These are phyloP conservation scores for Mimumesa dahlbomi DNA, from an alignment of 2,888 invertebrate species.

Conservation along the genomic window DNA sequence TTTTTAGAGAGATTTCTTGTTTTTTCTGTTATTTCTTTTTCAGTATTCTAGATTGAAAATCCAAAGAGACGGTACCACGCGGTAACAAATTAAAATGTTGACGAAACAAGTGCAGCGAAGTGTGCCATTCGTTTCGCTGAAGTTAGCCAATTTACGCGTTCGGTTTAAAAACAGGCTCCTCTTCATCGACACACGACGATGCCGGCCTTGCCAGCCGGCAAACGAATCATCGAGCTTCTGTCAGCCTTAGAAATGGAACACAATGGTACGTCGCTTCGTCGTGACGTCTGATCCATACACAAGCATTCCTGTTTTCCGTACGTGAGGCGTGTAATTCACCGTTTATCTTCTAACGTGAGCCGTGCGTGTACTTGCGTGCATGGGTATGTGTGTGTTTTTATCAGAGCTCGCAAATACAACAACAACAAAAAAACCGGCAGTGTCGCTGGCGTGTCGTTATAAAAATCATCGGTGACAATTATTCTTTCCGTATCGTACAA, in stretches of 20 bases:
- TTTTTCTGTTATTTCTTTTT: too few species aligned
- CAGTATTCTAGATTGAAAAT: too few species aligned
- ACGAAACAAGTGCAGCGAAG: not conserved
- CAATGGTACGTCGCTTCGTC: constrained; percentile 50
- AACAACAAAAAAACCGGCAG: too few species aligned
- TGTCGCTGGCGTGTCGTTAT: too few species aligned
- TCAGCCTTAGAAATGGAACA: constrained; percentile 55
- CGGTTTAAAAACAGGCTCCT: constrained; percentile 38
- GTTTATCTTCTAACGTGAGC: constrained; percentile 6
- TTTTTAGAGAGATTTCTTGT: too few species aligned
- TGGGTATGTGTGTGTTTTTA: too few species aligned
- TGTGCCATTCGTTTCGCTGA: constrained; percentile 4
- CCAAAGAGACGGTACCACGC: too few species aligned
- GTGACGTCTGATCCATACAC: constrained; percentile 38
- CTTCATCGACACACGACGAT: constrained; percentile 22
- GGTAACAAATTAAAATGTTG: not conserved
- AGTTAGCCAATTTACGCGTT: constrained; percentile 36
- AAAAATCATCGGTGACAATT: too few species aligned
- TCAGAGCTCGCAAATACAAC: too few species aligned
- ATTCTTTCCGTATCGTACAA: too few species aligned
- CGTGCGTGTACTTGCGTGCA: too few species aligned
- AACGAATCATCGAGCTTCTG: constrained; percentile 61
- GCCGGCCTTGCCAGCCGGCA: constrained; percentile 36
- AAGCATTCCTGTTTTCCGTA: constrained; percentile 28
- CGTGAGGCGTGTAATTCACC: constrained; percentile 26